These are phyloP conservation scores for Xanthia icteritia DNA, from an alignment of 2,888 invertebrate genomes.

Conservation along the genomic window DNA sequence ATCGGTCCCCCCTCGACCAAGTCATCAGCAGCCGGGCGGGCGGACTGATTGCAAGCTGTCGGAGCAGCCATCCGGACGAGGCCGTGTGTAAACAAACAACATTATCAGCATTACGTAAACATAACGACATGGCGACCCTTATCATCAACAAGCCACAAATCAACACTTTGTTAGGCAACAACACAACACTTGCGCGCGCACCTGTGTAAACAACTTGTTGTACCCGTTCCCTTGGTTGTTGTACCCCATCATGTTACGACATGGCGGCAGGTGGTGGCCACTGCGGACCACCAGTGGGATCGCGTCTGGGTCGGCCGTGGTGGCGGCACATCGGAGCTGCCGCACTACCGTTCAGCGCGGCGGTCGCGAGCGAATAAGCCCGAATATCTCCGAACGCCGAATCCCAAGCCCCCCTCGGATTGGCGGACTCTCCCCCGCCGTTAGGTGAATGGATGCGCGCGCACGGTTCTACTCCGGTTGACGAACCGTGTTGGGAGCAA, in stretches of 20 bases:
- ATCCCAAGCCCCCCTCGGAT: constrained; percentile 51
- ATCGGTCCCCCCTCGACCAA: constrained; percentile 35
- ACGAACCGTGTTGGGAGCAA: constrained; percentile 66
- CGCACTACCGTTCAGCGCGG: constrained; percentile 75
- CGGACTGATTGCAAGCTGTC: constrained; percentile 16
- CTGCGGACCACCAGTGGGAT: constrained; percentile 89
- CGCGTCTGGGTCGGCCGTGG: constrained; percentile 89
- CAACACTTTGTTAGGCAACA: constrained; percentile 62
- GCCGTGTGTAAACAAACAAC: constrained; percentile 65
- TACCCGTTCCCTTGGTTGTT: constrained; percentile 94
- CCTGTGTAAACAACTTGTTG: constrained; percentile 96
- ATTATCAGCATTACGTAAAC: constrained; percentile 65
- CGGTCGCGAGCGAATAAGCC: constrained; percentile 78
- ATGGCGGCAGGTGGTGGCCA: constrained; percentile 89
- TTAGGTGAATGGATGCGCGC: constrained; percentile 86
- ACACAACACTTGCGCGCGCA: constrained; percentile 80
- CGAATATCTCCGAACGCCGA: constrained; percentile 61
- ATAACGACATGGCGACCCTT: constrained; percentile 61
- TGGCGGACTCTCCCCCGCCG: constrained; percentile 51
- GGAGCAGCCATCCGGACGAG: constrained; percentile 10
- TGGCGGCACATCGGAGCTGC: constrained; percentile 76
- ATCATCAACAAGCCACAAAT: constrained; percentile 61
- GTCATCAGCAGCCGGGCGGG: constrained; percentile 22
- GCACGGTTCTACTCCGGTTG: constrained; percentile 73
- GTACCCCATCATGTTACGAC: constrained; percentile 94